Evolutionary conservation across 1,140 invertebrate species (phyloP).

Genomic region (Popillia japonica): DNA sequence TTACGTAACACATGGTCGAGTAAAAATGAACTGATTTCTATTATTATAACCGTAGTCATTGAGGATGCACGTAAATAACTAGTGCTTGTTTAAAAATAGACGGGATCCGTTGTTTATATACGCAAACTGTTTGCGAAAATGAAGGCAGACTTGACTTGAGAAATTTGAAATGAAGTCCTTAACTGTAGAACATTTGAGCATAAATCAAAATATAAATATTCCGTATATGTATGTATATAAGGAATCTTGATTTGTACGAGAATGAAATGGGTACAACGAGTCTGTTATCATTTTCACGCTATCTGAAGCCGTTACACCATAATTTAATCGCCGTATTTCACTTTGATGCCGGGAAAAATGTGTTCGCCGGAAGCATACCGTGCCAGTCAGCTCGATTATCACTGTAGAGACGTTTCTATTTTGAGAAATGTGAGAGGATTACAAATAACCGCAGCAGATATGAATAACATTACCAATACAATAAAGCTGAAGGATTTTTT

Average conservation of each 20-base stretch:
- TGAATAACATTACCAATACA: too few species aligned
- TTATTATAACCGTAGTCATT: background rate
- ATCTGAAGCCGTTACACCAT: background rate
- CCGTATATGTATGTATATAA: background rate
- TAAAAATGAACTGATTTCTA: constrained; percentile 1
- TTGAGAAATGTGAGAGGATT: background rate
- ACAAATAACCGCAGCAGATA: background rate
- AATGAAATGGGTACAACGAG: background rate
- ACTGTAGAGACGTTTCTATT: background rate
- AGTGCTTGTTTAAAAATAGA: background rate
- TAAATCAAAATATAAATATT: too few species aligned
- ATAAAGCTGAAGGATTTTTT: too few species aligned
- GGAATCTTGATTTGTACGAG: background rate
- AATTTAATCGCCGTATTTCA: constrained; percentile 3
- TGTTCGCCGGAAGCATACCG: background rate
- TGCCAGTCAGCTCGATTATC: background rate
- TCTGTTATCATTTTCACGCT: constrained; percentile 10
- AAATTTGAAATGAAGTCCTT: background rate
- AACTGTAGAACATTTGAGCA: too few species aligned
- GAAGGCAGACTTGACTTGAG: background rate
- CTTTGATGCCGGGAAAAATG: background rate
- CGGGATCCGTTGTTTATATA: background rate
- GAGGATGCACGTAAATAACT: background rate
- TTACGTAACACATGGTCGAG: background rate
- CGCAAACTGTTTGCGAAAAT: background rate